Evolutionary conservation across 2,113 vertebrate species (phyloP), one percentile per base, ranked within the genome.

Genomic region (Eretmodus cyanostictus): DNA sequence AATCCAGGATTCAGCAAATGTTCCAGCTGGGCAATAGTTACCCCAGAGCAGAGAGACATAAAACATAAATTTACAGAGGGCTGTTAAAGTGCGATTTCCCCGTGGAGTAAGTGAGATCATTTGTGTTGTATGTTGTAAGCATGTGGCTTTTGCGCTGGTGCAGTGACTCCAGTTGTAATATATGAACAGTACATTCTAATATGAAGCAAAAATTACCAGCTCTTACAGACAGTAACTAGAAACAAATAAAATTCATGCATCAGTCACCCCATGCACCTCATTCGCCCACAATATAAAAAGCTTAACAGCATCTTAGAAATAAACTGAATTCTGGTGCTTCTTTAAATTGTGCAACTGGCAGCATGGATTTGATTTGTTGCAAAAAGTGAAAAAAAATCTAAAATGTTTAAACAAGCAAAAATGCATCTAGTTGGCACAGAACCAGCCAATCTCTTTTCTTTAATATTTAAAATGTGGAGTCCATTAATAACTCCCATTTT

Each of bases 1-100:
- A 89, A 83, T 59, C 49, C 38, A n/a, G 51, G 45, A 51, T 80
- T 86, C 27, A 90, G 53, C 54, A 87, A 89, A 84, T 19, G 24
- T 59, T 54, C 31, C 89, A 85, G 83, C 45, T 86, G 89, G 51
- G 17, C 45, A 84, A 85, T 83, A 89, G 87, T 92, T 34, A 68
- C 85, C 38, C 81, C n/a, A 49, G 36, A 61, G 14, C 57, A 27
- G n/a, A 47, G 53, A 63, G 79, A 84, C 40, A 27, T 47, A 3
- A 17, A 66, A 14, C 19, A 3, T 0, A 31, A 12, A 78, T 66
- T 80, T 68, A 47, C 42, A 81, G 38, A 13, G 54, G 73, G 73
- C 27, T 11, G 27, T 49, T 78, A 78, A 78, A 0, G 71, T 31
- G 9, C 0, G 31, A 51, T 49, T 78, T 24, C 49, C 40, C 17